Evolutionary conservation across 2,888 invertebrate species (phyloP), one percentile per base, ranked within the genome.

Genomic region (Rhodophaea formosa): DNA sequence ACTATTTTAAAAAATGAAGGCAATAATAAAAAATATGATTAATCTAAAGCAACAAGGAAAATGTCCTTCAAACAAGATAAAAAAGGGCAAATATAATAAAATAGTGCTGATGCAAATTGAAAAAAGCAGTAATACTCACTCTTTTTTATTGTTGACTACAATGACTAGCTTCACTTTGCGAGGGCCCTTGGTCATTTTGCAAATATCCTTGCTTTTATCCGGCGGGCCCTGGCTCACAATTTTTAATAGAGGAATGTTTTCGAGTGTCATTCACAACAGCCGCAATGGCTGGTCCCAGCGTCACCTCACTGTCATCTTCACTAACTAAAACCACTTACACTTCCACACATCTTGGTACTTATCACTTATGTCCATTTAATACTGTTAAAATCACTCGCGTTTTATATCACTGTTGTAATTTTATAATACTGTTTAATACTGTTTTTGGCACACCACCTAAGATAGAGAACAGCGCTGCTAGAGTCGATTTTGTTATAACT

Each of bases 171-270:
- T 92, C 75, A 92, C 92, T 82, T 92, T 92, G 84, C 92, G 85
- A 85, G 92, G 92, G 88, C 92, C 92, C 91, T 92, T 92, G 77
- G 92, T 92, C 92, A 92, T 92, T 85, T 88, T 92, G 91, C 89
- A 90, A 76, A 80, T 74, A 75, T 88, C 88, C 79, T 87, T 87
- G 80, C 83, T 80, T 62, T 71, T 77, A 69, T 88, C 88, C 80
- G 72, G 69, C 67, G 91, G 91, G 91, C 90, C 91, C 91, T 88
- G 82, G 86, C 80, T 82, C 70, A 89, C 74, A 72, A 91, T 82
- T 86, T 90, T 91, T 84, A 90, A 72, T 80, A 91, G 82, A 74
- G 91, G 91, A 91, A 91, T 91, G 88, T 84, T 91, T 88, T 71
- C 74, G 80, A 71, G 70, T 70, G 68, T 62, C 66, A 70, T 66